Percentiles rank a stretch among this genome's conserved stretches.
Conservation (phyloP, 2,888 invertebrate species). For the Thumatha senex region DNA sequence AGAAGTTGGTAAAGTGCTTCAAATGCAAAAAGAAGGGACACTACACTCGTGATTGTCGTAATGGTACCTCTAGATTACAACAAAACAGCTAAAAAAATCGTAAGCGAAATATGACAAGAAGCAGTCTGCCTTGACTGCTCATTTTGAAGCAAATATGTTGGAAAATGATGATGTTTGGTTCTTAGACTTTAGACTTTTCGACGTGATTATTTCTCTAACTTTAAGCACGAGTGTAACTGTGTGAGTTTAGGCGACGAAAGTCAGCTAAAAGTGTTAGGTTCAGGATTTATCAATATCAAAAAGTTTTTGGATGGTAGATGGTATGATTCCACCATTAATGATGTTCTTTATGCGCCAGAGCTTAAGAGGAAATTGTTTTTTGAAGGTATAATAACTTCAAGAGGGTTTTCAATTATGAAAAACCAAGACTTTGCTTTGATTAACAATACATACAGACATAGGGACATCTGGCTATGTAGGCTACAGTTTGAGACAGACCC, state of each 20-base stretch:
- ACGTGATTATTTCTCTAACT: background rate
- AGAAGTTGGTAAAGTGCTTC: too few species aligned
- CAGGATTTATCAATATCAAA: background rate
- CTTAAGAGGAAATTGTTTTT: too few species aligned
- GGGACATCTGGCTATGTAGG: conserved; percentile 26
- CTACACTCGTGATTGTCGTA: background rate
- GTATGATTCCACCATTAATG: too few species aligned
- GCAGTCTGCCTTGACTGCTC: background rate
- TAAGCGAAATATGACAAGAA: background rate
- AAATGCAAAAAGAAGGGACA: conserved; percentile 2
- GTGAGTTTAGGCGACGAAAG: background rate
- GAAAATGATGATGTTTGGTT: conserved; percentile 1
- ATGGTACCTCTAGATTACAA: too few species aligned
- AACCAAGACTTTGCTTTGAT: conserved; percentile 13
- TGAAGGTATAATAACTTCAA: too few species aligned
- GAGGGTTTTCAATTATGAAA: conserved; percentile 39
- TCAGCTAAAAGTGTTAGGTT: background rate
- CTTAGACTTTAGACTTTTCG: background rate
- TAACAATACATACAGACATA: conserved; percentile 7
- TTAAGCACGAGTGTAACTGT: background rate
- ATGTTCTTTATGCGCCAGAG: too few species aligned
- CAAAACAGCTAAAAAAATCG: background rate
- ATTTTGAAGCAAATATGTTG: too few species aligned
- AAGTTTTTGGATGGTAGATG: too few species aligned
- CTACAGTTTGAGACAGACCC: conserved; percentile 10